Conservation (phyloP, 2,888 invertebrate species). For the Dendrolimus houi region DNA sequence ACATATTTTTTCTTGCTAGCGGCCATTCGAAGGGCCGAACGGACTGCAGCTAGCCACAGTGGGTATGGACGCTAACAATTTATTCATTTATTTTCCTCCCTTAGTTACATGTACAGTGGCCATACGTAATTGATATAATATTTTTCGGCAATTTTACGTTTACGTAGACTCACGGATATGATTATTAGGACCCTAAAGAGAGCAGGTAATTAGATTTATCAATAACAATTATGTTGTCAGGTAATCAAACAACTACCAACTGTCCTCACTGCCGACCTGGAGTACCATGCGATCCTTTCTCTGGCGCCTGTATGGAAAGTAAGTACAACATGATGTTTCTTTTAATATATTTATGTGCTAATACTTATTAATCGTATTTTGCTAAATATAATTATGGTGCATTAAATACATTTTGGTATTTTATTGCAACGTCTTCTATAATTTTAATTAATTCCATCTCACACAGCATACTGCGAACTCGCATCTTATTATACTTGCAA, state of each 20-base stretch:
- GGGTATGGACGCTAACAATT: too few species aligned
- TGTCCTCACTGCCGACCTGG: slow-evolving; percentile 89
- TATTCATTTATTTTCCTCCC: too few species aligned
- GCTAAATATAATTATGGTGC: not conserved
- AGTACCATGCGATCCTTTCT: slow-evolving; percentile 84
- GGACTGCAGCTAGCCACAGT: too few species aligned
- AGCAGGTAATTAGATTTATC: too few species aligned
- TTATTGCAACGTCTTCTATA: not conserved
- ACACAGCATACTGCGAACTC: slow-evolving; percentile 45
- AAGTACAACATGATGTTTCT: slow-evolving; percentile 43
- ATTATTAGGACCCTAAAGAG: too few species aligned
- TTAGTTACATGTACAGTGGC: too few species aligned
- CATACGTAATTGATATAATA: too few species aligned
- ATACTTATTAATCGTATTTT: not conserved
- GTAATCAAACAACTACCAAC: slow-evolving; percentile 35
- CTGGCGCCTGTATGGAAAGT: slow-evolving; percentile 91
- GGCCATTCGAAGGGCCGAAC: too few species aligned
- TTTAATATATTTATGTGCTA: not conserved
- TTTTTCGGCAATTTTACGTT: too few species aligned
- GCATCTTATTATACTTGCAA: slow-evolving; percentile 47
- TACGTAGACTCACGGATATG: too few species aligned
- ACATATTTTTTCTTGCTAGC: too few species aligned
- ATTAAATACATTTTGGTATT: not conserved
- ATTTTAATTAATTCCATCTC: slow-evolving; percentile 13
- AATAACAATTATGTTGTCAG: not conserved